Percentiles rank a stretch among this genome's conserved stretches.
Conservation (phyloP, 2,113 vertebrate genomes). For the Sporophila hypoxantha region DNA sequence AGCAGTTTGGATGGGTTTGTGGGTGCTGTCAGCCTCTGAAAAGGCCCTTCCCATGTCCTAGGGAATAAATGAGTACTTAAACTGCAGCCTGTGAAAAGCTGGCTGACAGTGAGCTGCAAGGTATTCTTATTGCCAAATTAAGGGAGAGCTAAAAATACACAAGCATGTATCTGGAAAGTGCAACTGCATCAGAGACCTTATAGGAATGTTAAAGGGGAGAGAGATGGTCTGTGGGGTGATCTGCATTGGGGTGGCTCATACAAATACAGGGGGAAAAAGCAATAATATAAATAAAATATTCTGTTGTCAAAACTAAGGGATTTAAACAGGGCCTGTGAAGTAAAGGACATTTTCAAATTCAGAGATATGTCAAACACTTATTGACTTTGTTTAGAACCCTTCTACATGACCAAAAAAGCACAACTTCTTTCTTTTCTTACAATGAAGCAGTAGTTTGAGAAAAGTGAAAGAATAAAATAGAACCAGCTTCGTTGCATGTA, state of each 20-base stretch:
- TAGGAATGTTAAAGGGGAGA: neutral
- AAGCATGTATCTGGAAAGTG: neutral
- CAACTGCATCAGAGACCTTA: neutral
- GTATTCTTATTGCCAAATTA: slow-evolving; percentile 16
- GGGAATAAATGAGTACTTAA: neutral
- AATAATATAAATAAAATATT: neutral
- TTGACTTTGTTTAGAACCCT: neutral
- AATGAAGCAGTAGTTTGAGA: neutral
- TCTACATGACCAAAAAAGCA: neutral
- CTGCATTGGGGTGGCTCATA: neutral
- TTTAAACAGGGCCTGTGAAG: neutral
- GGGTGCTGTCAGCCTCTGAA: slow-evolving; percentile 7
- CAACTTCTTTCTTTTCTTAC: neutral
- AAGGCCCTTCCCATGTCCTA: neutral
- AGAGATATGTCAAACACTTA: neutral
- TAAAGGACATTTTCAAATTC: neutral
- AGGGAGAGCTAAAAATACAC: slow-evolving; percentile 11
- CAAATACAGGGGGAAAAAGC: neutral
- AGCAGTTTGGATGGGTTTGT: neutral
- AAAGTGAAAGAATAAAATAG: neutral
- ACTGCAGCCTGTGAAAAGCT: neutral
- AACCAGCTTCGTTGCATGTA: neutral
- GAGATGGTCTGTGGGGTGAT: neutral
- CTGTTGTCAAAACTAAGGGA: neutral
- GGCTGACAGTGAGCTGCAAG: neutral